Conservation (phyloP, 2,113 vertebrate genomes). For the Calyptommatus sinebrachiatus region DNA sequence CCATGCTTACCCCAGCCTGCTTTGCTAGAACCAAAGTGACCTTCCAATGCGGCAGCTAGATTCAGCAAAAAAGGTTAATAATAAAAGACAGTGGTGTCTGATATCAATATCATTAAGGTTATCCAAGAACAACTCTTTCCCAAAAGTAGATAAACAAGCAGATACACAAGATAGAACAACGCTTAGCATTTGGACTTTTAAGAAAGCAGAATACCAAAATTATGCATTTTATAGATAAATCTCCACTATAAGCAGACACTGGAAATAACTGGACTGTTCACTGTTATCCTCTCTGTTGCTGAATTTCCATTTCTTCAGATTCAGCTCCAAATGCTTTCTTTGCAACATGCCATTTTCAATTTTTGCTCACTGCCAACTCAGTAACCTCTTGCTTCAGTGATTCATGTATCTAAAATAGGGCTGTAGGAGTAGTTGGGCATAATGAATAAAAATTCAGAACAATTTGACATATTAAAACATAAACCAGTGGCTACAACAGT, state of each 20-base stretch:
- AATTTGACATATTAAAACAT: neutral
- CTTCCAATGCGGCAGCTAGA: no score
- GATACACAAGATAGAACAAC: neutral
- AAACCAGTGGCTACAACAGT: no score
- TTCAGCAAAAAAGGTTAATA: no score
- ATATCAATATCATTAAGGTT: no score
- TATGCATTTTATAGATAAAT: neutral
- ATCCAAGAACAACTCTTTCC: neutral
- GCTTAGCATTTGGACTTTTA: no score
- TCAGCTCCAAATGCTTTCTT: neutral
- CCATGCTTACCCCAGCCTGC: no score
- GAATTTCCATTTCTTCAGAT: neutral
- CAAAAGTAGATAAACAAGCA: no score
- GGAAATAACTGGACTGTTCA: neutral
- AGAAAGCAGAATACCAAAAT: neutral
- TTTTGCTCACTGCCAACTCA: conserved; percentile 9
- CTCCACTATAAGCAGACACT: neutral
- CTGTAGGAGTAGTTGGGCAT: conserved; percentile 2
- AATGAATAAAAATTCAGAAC: conserved; percentile 5
- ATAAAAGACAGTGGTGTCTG: no score
- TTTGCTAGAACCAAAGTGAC: no score
- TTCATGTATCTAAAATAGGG: conserved; percentile 21
- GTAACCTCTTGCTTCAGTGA: neutral
- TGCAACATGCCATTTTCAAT: neutral
- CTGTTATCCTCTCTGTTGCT: no score